These are phyloP conservation scores for Megaceryle alcyon DNA, from an alignment of 2,797 vertebrate genomes.

Conservation along the genomic window DNA sequence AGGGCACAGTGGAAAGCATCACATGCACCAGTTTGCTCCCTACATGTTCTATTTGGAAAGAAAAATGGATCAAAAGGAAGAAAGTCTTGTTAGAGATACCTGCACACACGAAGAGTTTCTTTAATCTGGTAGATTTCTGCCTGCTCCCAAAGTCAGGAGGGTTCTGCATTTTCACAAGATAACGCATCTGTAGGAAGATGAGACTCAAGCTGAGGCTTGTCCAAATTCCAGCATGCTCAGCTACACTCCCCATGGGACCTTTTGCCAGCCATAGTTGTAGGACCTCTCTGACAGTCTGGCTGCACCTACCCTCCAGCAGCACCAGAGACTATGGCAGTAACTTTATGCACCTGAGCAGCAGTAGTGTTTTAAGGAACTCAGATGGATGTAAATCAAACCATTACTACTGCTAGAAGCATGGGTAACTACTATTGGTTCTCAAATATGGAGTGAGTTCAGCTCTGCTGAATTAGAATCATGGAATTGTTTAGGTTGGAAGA, in stretches of 20 bases:
- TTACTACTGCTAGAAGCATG: not conserved
- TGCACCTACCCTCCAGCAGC: not conserved
- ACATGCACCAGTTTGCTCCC: not conserved
- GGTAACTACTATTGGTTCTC: not conserved
- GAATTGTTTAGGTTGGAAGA: not conserved
- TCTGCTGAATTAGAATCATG: not conserved
- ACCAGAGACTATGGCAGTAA: not conserved
- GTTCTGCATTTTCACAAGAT: not conserved
- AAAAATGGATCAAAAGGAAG: constrained; percentile 62
- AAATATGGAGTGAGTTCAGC: not conserved
- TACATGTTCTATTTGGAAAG: constrained; percentile 17
- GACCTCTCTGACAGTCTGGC: not conserved
- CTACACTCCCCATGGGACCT: not conserved
- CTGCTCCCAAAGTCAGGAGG: not conserved
- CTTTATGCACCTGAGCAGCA: not conserved
- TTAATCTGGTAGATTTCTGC: constrained; percentile 36
- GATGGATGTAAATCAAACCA: not conserved
- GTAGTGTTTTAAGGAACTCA: not conserved
- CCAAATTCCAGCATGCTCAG: not conserved
- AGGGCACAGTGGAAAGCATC: constrained; percentile 36
- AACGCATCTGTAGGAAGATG: not conserved
- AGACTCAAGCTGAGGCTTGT: not conserved
- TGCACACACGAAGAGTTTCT: constrained; percentile 13
- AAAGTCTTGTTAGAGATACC: constrained; percentile 27
- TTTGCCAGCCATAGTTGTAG: not conserved